Conservation (phyloP, 2,888 invertebrate species). For the Pandemis corylana region DNA sequence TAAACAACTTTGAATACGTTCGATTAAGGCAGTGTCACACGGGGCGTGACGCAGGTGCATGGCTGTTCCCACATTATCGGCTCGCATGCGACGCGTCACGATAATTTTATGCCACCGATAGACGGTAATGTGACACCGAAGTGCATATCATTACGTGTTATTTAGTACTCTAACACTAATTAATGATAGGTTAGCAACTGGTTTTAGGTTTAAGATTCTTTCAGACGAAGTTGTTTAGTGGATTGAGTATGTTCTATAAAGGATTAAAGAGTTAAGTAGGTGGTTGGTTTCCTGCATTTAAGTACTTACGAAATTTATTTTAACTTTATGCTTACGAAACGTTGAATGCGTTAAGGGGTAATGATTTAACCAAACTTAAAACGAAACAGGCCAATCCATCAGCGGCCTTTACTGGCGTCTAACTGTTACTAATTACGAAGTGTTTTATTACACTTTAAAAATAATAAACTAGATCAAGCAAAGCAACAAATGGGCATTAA, state of each 20-base stretch:
- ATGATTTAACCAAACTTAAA: neutral
- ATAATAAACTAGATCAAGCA: constrained; percentile 31
- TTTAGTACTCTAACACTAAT: constrained; percentile 29
- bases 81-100: constrained; percentile 41
- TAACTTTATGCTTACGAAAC: too few relatives aligned
- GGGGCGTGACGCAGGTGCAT: constrained; percentile 55
- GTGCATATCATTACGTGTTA: constrained; percentile 38
- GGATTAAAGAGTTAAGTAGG: neutral
- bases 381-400: neutral
- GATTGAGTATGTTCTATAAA: neutral
- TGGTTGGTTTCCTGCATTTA: too few relatives aligned
- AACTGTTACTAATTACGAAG: constrained; percentile 2
- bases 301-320: too few relatives aligned
- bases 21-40: constrained; percentile 27
- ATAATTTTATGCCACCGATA: constrained; percentile 50
- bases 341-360: neutral
- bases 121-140: constrained; percentile 44
- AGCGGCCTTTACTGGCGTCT: neutral
- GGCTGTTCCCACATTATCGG: constrained; percentile 53
- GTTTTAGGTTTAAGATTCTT: constrained; percentile 14
- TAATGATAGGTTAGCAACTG: constrained; percentile 9
- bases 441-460: constrained; percentile 4
- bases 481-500: constrained; percentile 27
- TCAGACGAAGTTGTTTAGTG: constrained; percentile 3
- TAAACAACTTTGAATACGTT: constrained; percentile 17